Conservation (phyloP, 2,888 invertebrate species). For the Biston stratarius region DNA sequence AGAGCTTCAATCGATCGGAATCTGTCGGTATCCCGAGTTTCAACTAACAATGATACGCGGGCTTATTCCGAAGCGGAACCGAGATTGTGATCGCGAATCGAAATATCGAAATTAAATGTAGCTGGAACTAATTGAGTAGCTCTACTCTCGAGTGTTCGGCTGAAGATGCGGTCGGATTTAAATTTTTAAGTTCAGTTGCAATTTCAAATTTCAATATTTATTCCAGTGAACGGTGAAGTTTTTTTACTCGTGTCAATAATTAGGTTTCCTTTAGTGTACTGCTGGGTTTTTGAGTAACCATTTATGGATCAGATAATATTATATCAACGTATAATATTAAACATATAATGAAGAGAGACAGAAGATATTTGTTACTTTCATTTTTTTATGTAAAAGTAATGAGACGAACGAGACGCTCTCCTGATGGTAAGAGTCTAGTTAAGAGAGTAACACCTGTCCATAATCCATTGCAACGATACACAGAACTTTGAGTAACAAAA, state of each 20-base stretch:
- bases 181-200: conserved; percentile 20
- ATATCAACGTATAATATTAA: no score
- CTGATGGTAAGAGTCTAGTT: no score
- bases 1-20: conserved; percentile 28
- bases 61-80: conserved; percentile 31
- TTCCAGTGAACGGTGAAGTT: conserved; percentile 20
- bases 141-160: conserved; percentile 13
- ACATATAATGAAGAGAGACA: no score
- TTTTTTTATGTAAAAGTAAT: no score
- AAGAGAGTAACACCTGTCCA: no score
- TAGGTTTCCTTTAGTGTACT: neutral
- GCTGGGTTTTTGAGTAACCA: neutral
- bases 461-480: no score
- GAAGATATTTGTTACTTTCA: no score
- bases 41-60: conserved; percentile 34
- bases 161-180: conserved; percentile 22
- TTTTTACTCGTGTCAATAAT: conserved; percentile 2
- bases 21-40: conserved; percentile 30
- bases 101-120: conserved; percentile 34
- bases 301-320: neutral
- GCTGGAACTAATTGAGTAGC: conserved; percentile 31
- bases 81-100: conserved; percentile 31
- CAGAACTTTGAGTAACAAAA: no score
- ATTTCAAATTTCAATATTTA: conserved; percentile 48
- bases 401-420: no score